These are phyloP conservation scores for Ceriagrion tenellum DNA, from an alignment of 2,888 invertebrate species.

Conservation along the genomic window DNA sequence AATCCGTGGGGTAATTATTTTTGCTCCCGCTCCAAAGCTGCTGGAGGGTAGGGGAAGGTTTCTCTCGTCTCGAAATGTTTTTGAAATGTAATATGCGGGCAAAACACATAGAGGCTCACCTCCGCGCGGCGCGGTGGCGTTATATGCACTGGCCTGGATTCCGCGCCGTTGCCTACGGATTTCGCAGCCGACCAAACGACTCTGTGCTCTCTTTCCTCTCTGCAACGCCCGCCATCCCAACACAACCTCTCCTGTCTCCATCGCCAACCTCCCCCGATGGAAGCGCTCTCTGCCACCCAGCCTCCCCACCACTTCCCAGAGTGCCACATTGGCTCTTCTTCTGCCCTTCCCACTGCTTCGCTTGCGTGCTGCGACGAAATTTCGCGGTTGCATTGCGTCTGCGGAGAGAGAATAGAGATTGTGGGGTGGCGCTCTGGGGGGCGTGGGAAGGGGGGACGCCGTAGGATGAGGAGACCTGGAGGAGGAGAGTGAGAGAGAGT, in stretches of 20 bases:
- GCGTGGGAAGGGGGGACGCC: too few relatives aligned
- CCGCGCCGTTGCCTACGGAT: not conserved
- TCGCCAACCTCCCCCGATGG: constrained; percentile 35
- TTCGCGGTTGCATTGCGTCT: constrained; percentile 22
- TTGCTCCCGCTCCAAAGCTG: not conserved
- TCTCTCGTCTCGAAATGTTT: not conserved
- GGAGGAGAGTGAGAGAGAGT: not conserved
- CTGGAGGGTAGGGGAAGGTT: too few relatives aligned
- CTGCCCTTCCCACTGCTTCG: constrained; percentile 65
- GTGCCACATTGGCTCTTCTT: constrained; percentile 58
- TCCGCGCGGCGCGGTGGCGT: not conserved
- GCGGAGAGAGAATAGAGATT: not conserved
- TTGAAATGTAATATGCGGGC: not conserved
- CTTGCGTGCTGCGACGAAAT: constrained; percentile 62
- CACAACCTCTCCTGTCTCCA: not conserved
- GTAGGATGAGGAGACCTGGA: not conserved
- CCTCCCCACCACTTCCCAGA: constrained; percentile 35
- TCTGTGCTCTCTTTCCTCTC: constrained; percentile 33
- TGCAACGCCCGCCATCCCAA: constrained; percentile 7
- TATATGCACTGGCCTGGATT: constrained; percentile 28
- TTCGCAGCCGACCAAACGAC: constrained; percentile 24
- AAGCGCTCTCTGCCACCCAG: not conserved
- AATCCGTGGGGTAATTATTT: not conserved
- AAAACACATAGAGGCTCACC: not conserved
- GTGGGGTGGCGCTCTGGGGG: not conserved